Percentiles rank a stretch among this genome's conserved stretches.
Conservation (phyloP, 2,797 vertebrate species). For the Moxostoma hubbsi region DNA sequence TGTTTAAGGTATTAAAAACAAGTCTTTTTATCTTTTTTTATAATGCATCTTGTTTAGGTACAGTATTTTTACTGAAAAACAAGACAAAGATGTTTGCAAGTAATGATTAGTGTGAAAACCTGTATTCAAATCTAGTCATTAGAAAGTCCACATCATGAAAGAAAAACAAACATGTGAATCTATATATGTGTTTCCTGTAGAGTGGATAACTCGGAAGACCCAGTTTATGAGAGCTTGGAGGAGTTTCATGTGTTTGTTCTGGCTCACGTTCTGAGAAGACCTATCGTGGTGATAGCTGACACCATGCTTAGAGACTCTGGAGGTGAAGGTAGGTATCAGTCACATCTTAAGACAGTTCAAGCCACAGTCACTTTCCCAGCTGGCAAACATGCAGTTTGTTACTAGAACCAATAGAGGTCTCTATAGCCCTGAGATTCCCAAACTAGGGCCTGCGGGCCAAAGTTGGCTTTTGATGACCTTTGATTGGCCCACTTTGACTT, state of each 20-base stretch:
- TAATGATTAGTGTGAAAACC: no score
- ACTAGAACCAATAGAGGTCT: conserved; percentile 20
- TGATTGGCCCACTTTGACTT: no score
- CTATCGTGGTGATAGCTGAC: conserved; percentile 95
- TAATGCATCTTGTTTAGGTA: no score
- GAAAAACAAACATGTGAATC: neutral
- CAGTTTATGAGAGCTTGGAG: conserved; percentile 95
- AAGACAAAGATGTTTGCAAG: no score
- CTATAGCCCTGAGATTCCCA: neutral
- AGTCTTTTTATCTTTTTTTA: no score
- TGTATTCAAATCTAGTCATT: no score
- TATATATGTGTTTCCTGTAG: conserved; percentile 70
- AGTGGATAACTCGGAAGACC: conserved; percentile 94
- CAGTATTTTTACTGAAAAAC: no score
- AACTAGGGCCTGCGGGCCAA: no score
- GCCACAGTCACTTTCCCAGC: neutral
- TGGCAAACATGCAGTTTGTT: neutral
- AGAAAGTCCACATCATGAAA: no score
- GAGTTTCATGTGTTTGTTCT: conserved; percentile 97
- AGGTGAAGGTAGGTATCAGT: conserved; percentile 84
- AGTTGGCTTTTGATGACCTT: no score
- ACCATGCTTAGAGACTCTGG: conserved; percentile 97
- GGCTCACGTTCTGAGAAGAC: conserved; percentile 90
- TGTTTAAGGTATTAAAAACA: no score
- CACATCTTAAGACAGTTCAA: neutral